Evolutionary conservation across 2,888 invertebrate genomes (phyloP).

Genomic region (Salticus scenicus): DNA sequence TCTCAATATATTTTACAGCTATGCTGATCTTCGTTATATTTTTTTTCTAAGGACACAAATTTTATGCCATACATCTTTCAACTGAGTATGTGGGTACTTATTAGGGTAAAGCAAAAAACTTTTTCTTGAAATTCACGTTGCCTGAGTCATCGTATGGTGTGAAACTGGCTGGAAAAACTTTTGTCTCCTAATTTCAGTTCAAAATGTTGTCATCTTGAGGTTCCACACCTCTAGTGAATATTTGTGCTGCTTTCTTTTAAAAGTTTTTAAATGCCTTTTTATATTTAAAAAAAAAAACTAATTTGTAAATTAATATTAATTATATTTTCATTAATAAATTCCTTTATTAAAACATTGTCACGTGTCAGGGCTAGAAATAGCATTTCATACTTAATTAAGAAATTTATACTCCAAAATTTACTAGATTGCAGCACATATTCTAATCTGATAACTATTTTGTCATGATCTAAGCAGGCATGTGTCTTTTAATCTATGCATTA

Average conservation of each 20-base stretch:
- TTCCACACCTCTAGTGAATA: slow-evolving; percentile 5
- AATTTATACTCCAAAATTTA: not conserved
- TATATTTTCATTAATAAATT: not conserved
- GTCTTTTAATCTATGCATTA: not conserved
- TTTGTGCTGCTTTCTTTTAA: not conserved
- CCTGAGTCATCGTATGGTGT: not conserved
- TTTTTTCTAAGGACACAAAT: too few relatives aligned
- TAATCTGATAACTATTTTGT: slow-evolving; percentile 12
- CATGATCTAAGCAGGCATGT: not conserved
- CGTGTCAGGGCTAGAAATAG: not conserved
- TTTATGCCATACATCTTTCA: too few relatives aligned
- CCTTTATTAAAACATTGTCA: not conserved
- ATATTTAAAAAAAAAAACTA: not conserved
- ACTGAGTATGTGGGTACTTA: not conserved
- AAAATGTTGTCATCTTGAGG: not conserved
- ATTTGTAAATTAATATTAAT: slow-evolving; percentile 2
- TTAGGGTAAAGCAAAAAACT: not conserved
- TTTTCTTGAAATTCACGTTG: not conserved
- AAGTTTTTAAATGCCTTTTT: too few relatives aligned
- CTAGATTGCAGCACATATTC: not conserved
- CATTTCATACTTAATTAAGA: not conserved
- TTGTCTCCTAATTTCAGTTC: not conserved
- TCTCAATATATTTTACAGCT: too few relatives aligned
- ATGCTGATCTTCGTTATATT: too few relatives aligned
- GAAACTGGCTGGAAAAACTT: not conserved